A percentile compares a stretch with the other conserved stretches of the same genome.
Conservation (phyloP, 2,797 vertebrate genomes). For the Pteronotus mesoamericanus region DNA sequence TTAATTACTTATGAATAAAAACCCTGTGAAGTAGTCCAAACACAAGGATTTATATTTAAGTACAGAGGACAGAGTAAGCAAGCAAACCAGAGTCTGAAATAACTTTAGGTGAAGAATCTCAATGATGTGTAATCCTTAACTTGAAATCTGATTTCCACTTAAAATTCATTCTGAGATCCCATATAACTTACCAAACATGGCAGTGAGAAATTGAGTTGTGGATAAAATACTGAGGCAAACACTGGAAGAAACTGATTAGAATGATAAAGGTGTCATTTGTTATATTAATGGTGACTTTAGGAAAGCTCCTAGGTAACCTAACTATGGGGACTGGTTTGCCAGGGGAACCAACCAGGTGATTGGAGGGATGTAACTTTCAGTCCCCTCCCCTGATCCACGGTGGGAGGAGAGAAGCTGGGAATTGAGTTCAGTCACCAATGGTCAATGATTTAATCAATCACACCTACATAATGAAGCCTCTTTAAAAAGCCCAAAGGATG, state of each 20-base stretch:
- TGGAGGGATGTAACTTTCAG: neutral
- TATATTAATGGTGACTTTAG: neutral
- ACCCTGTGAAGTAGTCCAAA: neutral
- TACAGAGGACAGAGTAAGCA: neutral
- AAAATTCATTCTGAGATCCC: conserved; percentile 17
- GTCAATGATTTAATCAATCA: neutral
- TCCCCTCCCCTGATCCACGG: no score
- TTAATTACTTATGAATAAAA: conserved; percentile 27
- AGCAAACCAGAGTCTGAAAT: neutral
- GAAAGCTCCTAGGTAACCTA: neutral
- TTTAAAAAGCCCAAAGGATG: neutral
- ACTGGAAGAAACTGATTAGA: neutral
- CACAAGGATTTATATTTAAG: neutral
- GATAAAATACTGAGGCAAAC: neutral
- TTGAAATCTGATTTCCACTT: conserved; percentile 23
- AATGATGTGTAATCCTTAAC: neutral
- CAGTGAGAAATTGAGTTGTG: neutral
- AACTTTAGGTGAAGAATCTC: neutral
- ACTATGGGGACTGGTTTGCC: neutral
- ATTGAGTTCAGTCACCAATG: neutral
- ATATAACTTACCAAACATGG: neutral
- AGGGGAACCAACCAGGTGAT: neutral
- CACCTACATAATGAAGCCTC: neutral
- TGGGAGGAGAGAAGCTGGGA: neutral
- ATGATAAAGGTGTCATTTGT: neutral